Evolutionary conservation across 2,888 invertebrate genomes (phyloP).

Genomic region (Odontomyia ornata): DNA sequence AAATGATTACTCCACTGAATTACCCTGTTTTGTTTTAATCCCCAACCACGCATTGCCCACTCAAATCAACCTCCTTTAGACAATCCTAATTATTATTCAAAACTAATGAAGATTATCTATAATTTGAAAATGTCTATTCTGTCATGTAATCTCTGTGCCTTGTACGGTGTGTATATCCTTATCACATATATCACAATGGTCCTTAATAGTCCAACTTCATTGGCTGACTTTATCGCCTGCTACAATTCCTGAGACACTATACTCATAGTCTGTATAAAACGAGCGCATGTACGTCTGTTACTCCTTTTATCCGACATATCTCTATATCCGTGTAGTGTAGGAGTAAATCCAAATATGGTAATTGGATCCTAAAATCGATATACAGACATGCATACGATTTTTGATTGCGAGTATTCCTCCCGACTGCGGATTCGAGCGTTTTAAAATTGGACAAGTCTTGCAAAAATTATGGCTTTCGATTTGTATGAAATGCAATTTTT

Average conservation of each 20-base stretch:
- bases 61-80: background rate
- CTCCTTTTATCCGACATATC: background rate
- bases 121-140: background rate
- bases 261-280: no score
- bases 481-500: slow-evolving; percentile 50
- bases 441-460: slow-evolving; percentile 47
- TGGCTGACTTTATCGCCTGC: slow-evolving; percentile 31
- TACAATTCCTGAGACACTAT: slow-evolving; percentile 2
- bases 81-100: slow-evolving; percentile 1
- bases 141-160: no score
- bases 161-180: no score
- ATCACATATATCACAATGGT: slow-evolving; percentile 7
- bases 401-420: no score
- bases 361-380: background rate
- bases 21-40: slow-evolving; percentile 43
- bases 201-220: slow-evolving; percentile 19
- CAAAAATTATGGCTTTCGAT: slow-evolving; percentile 50
- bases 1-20: slow-evolving; percentile 54
- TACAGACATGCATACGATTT: no score
- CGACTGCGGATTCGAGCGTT: background rate
- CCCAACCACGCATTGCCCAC: background rate
- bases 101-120: slow-evolving; percentile 21
- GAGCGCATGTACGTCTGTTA: no score
- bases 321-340: background rate
- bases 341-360: slow-evolving; percentile 29